Conservation (phyloP, 2,797 vertebrate genomes). For the Glossophaga mutica region DNA sequence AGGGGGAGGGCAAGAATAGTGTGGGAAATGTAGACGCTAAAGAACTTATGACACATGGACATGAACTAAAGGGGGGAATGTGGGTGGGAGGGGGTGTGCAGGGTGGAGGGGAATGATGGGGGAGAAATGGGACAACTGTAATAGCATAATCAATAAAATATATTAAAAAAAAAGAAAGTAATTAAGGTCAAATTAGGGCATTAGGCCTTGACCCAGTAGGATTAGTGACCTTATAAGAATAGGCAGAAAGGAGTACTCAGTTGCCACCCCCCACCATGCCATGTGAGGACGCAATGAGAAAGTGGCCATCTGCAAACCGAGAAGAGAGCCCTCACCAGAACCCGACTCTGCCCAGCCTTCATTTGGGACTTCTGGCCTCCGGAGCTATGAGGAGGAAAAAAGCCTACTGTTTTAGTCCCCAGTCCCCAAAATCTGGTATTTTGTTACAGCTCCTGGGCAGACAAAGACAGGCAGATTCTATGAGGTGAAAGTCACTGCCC, state of each 20-base stretch:
- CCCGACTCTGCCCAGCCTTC: neutral
- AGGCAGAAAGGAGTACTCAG: neutral
- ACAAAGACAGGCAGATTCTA: neutral
- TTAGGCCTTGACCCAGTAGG: neutral
- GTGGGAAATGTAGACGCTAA: no score
- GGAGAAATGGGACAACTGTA: no score
- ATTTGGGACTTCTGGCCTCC: neutral
- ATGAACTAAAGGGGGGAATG: no score
- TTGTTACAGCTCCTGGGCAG: neutral
- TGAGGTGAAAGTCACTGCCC: neutral
- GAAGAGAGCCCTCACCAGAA: neutral
- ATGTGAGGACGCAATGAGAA: neutral
- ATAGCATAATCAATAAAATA: no score
- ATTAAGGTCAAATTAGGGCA: neutral
- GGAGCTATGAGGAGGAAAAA: neutral
- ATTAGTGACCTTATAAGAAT: neutral
- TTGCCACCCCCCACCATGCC: neutral
- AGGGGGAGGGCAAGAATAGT: no score
- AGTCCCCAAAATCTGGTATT: neutral
- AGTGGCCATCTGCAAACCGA: neutral
- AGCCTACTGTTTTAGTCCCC: neutral
- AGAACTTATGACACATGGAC: no score
- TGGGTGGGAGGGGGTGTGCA: no score
- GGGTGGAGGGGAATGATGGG: no score
- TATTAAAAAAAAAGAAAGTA: no score